Base-by-base conservation (phyloP, 2,888 invertebrate genomes). In the Standfussiana lucernea region DNA sequence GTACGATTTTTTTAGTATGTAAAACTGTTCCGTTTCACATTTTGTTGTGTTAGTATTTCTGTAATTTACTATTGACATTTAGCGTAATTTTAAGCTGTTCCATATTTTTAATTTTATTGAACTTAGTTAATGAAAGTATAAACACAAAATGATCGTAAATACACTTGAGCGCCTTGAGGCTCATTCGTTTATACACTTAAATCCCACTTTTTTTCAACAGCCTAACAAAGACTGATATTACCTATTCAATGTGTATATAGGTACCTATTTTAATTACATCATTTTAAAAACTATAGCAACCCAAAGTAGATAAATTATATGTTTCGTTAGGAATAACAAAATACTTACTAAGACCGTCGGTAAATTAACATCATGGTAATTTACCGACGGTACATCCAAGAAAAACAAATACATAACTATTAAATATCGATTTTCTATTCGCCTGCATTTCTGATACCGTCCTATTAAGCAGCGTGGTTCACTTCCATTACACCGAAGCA, bases 1-100 rank as follows among this genome's bases (percentile, higher is more conserved):
- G 70, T 86, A 76, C 35, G 67, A 69, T 32, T 45, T 62, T 65
- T 65, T 66, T 59, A 47, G 35, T 67, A 13, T 35, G 13, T 24
- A 32, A 35, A 70, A 68, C 4, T 32, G 5, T 47, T 13, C 59
- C n/a, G 1, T 50, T 50, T n/a, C 7, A 47, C 3, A 11, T 28
- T 61, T 35, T 56, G 6, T 53, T 45, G 18, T 24, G 6, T 28
- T 53, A 1, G 1, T 28, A 15, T 42, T 67, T 24, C 10, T 35
- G 59, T 8, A 70, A 32, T 21, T 67, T 5, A 28, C 18, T 37
- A 1, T 32, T 47, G 45, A 18, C 32, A 37, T 32, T 35, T 37
- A 69, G 0, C 11, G 42, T 61, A 13, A 28, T 56, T 6, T 1
- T 4, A 4, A 56, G 1, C 8, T 10, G 18, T 45, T 18, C 11